Conservation (phyloP, 2,797 vertebrate species). For the Enteromius radiatus region DNA sequence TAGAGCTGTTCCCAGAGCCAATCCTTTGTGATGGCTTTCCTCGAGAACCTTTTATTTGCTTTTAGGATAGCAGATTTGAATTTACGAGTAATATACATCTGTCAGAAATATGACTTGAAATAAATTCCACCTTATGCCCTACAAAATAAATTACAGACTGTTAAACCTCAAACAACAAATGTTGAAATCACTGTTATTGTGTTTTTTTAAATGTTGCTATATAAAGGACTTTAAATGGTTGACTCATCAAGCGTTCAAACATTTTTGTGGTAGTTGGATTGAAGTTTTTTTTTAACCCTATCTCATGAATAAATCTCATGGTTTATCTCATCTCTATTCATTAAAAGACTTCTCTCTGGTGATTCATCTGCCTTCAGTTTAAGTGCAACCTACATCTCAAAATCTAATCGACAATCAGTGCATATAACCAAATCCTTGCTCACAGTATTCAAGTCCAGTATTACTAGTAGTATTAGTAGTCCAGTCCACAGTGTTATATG, state of each 20-base stretch:
- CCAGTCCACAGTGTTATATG: too few relatives aligned
- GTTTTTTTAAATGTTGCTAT: neutral
- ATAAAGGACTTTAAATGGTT: neutral
- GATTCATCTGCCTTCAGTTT: neutral
- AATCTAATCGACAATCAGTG: neutral
- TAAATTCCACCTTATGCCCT: neutral
- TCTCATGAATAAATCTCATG: conserved; percentile 4
- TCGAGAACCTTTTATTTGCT: neutral
- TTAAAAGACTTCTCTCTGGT: neutral
- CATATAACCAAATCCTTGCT: neutral
- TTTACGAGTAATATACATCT: neutral
- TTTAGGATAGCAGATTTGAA: neutral
- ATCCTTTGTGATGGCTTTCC: neutral
- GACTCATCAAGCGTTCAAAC: neutral
- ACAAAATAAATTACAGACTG: neutral
- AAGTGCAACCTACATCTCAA: neutral
- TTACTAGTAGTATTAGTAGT: too few relatives aligned
- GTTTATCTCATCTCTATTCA: neutral
- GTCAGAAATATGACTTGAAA: neutral
- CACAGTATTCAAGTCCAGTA: neutral
- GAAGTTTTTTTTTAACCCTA: neutral
- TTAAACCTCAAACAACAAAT: neutral
- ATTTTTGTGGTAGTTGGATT: neutral
- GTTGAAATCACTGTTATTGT: neutral
- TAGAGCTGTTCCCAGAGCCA: neutral